Evolutionary conservation across 2,888 invertebrate genomes (phyloP), one percentile per base, ranked within the genome.

Genomic region (Drosophila affinis): DNA sequence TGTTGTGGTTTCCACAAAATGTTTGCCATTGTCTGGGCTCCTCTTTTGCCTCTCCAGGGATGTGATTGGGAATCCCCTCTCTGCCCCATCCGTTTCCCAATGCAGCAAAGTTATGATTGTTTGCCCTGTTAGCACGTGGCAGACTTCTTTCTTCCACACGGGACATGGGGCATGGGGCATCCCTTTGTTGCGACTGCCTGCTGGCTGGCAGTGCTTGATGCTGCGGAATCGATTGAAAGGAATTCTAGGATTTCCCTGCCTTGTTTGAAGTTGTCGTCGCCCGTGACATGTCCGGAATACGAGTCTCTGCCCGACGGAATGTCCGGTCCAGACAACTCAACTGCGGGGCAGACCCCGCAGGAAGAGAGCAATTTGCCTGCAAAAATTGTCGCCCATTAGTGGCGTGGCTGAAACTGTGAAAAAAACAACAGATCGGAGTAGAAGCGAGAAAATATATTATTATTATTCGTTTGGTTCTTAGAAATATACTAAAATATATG

Each of bases 91-190:
- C 27, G 34, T 47, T 54, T 48, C 27, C 21, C 61, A 12, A 67
- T 60, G 62, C 9, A 24, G 49, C 61, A 73, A 76, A 77, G 75
- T 80, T 83, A 77, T 81, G 75, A 78, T 74, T 81, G 75, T 73
- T 85, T 77, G 75, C 75, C 71, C 69, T 79, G 75, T 72, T 70
- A 71, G 64, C 76, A 76, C 76, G 76, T 72, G 79, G 75, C 60
- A 78, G 78, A 78, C 68, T 63, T 70, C 76, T 75, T 62, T 27
- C n/a, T 45, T 51, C 21, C 21, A 21, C 21, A 21, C 21, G 21
- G 21, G 21, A 3, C 21, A 21, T 21, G 21, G 21, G 21, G 21
- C 57, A 56, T 62, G 61, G 61, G 46, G 46, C 12, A 21, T 52
- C 12, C 49, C 60, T 27, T 56, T 62, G 54, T 59, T 62, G 49